A percentile compares a stretch with the other conserved stretches of the same genome.
phyloP scores from a whole-genome alignment of 2,888 invertebrate species.

The Chamaedrilus cognettii region DNA sequence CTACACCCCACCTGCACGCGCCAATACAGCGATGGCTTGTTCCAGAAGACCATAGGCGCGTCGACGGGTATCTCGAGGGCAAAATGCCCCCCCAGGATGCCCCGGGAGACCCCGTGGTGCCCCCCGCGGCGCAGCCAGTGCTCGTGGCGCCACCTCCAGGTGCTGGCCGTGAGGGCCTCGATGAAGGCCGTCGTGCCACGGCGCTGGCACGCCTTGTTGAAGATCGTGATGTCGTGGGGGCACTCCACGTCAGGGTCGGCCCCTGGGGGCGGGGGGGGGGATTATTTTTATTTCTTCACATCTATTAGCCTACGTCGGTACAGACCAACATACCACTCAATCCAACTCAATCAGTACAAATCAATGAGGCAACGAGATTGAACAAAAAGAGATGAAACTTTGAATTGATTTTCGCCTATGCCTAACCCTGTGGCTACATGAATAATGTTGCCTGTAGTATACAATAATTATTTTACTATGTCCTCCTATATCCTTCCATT shows the following conservation, averaged over 20 bases:
- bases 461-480: no score
- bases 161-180: slow-evolving; percentile 13
- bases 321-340: no score
- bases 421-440: no score
- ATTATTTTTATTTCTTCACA: no score
- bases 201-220: slow-evolving; percentile 36
- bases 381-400: no score
- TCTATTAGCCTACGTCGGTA: no score
- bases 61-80: neutral
- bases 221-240: slow-evolving; percentile 42
- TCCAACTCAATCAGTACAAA: no score
- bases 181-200: slow-evolving; percentile 15
- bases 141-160: slow-evolving; percentile 17
- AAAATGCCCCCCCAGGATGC: slow-evolving; percentile 6
- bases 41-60: slow-evolving; percentile 19
- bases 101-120: neutral
- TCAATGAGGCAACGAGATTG: no score
- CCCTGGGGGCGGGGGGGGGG: slow-evolving; percentile 23
- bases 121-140: slow-evolving; percentile 3
- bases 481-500: no score
- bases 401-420: no score
- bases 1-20: slow-evolving; percentile 19
- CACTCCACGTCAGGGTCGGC: slow-evolving; percentile 42
- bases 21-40: slow-evolving; percentile 9
- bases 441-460: no score